Conservation (phyloP, 2,113 vertebrate species). For the Heliornis fulica region DNA sequence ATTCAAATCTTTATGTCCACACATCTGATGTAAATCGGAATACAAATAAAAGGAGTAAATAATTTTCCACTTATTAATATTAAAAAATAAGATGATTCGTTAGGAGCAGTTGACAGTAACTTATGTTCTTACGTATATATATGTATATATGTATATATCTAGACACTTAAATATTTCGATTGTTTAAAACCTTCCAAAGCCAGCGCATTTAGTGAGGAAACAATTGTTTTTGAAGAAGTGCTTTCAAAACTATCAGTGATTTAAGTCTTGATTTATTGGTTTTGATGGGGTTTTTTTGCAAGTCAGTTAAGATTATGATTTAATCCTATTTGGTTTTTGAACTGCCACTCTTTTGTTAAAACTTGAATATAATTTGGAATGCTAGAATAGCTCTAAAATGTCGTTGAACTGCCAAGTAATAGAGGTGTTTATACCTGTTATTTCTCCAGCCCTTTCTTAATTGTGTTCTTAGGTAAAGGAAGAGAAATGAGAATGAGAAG, state of each 20-base stretch:
- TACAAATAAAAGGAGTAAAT: background rate
- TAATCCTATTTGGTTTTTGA: background rate
- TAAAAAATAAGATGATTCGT: background rate
- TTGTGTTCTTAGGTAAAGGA: background rate
- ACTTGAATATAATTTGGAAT: background rate
- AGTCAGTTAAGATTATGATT: background rate
- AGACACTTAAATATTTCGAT: background rate
- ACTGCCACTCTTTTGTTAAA: background rate
- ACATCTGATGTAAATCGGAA: background rate
- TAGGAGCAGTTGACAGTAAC: background rate
- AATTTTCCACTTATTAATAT: background rate
- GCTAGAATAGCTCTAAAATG: background rate
- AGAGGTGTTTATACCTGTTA: background rate
- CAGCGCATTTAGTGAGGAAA: background rate
- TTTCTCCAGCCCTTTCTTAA: background rate
- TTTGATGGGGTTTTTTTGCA: background rate
- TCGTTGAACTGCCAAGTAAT: background rate
- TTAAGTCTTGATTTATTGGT: background rate
- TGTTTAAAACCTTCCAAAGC: background rate
- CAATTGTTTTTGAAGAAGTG: background rate
- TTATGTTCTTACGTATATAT: background rate
- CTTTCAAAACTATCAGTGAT: background rate
- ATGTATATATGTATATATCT: background rate
- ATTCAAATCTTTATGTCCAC: background rate
- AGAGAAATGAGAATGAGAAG: background rate